Evolutionary conservation across 1,140 invertebrate genomes (phyloP).

Genomic region (Zophobas morio): DNA sequence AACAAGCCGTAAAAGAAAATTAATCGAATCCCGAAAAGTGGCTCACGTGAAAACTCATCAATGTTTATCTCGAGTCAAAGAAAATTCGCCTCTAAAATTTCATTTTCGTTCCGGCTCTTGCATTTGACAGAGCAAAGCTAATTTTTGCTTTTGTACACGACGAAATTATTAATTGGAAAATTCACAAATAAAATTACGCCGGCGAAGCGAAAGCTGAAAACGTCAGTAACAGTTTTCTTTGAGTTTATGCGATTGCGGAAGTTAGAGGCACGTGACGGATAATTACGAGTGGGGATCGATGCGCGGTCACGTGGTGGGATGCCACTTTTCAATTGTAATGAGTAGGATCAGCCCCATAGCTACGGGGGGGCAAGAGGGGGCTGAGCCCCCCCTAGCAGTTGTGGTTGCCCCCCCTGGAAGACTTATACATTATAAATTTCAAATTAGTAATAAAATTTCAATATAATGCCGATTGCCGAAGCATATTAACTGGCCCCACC

Average conservation of each 20-base stretch:
- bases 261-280: conserved; percentile 18
- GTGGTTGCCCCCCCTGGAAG: too few species aligned
- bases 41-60: conserved; percentile 10
- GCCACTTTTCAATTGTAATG: neutral
- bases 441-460: too few species aligned
- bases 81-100: conserved; percentile 4
- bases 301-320: neutral
- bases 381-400: too few species aligned
- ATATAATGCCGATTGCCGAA: too few species aligned
- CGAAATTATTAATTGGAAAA: conserved; percentile 33
- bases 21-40: conserved; percentile 1
- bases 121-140: conserved; percentile 29
- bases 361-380: too few species aligned
- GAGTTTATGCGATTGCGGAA: neutral
- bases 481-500: too few species aligned
- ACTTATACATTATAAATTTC: too few species aligned
- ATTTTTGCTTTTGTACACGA: conserved; percentile 19
- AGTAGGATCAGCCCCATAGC: too few species aligned
- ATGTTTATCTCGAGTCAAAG: conserved; percentile 25
- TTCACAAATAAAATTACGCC: conserved; percentile 7
- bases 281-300: neutral
- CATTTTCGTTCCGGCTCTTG: conserved; percentile 20
- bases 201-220: neutral
- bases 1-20: conserved; percentile 7
- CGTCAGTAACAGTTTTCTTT: conserved; percentile 24